phyloP scores from a whole-genome alignment of 2,888 invertebrate genomes.

The Plusia festucae region DNA sequence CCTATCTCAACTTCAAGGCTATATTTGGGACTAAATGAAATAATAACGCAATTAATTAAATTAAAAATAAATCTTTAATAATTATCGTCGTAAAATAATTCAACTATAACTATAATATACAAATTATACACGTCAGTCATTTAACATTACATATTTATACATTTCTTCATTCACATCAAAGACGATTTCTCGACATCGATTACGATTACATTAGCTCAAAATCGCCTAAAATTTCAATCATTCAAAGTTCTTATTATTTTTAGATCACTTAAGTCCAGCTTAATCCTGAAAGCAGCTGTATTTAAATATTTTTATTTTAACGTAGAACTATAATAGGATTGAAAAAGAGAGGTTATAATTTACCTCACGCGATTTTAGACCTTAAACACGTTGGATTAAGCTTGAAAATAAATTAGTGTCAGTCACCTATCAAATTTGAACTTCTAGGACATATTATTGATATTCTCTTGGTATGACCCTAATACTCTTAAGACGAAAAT shows the following conservation, averaged over 20 bases:
- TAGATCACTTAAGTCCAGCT: too few species aligned
- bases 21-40: too few species aligned
- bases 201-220: too few species aligned
- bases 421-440: too few species aligned
- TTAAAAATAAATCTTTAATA: constrained; percentile 30
- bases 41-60: constrained; percentile 7
- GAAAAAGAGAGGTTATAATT: not conserved
- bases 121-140: constrained; percentile 42
- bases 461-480: too few species aligned
- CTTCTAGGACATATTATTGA: too few species aligned
- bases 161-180: not conserved
- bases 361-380: not conserved
- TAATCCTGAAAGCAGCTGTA: too few species aligned
- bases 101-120: constrained; percentile 41
- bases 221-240: too few species aligned
- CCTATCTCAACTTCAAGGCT: too few species aligned
- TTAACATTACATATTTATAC: constrained; percentile 16
- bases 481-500: too few species aligned
- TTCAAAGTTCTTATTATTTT: too few species aligned
- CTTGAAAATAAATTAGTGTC: too few species aligned
- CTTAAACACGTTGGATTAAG: not conserved
- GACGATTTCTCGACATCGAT: not conserved
- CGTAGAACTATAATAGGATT: not conserved
- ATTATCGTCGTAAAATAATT: constrained; percentile 43
- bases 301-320: not conserved